Percentiles rank a stretch among this genome's conserved stretches.
These are phyloP conservation scores for Nettapus auritus DNA, from an alignment of 2,113 vertebrate species.

Conservation along the genomic window DNA sequence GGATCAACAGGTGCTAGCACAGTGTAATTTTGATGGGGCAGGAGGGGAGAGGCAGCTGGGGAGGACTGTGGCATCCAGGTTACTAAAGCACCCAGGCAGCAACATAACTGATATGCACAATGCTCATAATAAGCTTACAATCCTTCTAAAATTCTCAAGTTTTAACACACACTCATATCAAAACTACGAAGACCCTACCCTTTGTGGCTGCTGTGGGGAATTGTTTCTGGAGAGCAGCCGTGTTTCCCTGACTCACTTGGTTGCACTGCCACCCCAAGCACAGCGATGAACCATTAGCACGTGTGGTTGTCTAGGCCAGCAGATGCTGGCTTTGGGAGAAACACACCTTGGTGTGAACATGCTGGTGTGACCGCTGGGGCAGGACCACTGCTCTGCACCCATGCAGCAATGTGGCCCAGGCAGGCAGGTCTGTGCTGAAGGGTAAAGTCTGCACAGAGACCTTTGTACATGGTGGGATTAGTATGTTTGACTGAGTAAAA, in stretches of 20 bases:
- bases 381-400: not conserved
- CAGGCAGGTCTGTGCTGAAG: not conserved
- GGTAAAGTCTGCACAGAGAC: not conserved
- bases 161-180: not conserved
- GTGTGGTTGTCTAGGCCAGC: not conserved
- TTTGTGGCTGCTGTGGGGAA: not conserved
- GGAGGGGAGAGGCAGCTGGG: not conserved
- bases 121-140: not conserved
- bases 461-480: no score
- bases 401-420: not conserved
- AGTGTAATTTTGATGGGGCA: not conserved
- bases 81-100: not conserved
- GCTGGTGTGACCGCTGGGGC: not conserved
- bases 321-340: not conserved
- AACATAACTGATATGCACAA: not conserved
- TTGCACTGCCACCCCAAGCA: conserved; percentile 12
- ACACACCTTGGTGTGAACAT: not conserved
- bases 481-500: no score
- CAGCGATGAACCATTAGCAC: not conserved
- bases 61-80: not conserved
- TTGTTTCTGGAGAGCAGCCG: not conserved
- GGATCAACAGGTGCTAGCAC: not conserved
- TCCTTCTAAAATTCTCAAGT: not conserved
- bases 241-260: not conserved
- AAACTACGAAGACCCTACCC: not conserved